phyloP scores from a whole-genome alignment of 2,888 invertebrate species.

The Coleophora flavipennella region DNA sequence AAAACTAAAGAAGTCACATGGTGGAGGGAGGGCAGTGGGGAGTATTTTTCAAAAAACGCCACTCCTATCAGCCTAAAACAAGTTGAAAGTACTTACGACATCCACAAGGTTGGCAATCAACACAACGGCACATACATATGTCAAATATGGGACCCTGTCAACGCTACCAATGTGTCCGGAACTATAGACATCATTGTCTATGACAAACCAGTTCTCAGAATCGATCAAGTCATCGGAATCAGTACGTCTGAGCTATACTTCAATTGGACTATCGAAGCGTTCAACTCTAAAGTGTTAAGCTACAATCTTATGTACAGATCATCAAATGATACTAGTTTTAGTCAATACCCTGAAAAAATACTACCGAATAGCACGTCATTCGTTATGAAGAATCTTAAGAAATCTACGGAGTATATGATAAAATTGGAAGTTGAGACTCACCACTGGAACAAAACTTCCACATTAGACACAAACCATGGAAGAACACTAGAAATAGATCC shows the following conservation, averaged over 20 bases:
- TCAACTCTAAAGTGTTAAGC: conserved; percentile 77
- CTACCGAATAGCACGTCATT: conserved; percentile 77
- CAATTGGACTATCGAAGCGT: conserved; percentile 86
- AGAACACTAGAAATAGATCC: conserved; percentile 82
- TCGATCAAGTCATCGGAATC: conserved; percentile 82
- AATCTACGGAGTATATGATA: conserved; percentile 77
- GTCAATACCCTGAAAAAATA: conserved; percentile 71
- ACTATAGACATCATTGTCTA: conserved; percentile 72
- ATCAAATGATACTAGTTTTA: conserved; percentile 15
- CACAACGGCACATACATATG: conserved; percentile 77
- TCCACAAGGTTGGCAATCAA: conserved; percentile 60
- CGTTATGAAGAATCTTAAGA: conserved; percentile 77
- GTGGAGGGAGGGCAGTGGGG: conserved; percentile 31
- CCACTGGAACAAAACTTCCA: conserved; percentile 72
- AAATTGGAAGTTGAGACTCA: conserved; percentile 78
- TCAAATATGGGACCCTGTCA: conserved; percentile 36
- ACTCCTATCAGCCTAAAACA: conserved; percentile 66
- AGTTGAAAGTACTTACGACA: conserved; percentile 66
- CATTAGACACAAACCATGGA: conserved; percentile 61
- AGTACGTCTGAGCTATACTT: conserved; percentile 82
- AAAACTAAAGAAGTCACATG: conserved; percentile 45
- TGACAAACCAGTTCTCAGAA: conserved; percentile 79
- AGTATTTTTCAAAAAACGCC: conserved; percentile 5
- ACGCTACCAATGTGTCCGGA: conserved; percentile 49
- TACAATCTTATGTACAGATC: conserved; percentile 73